Evolutionary conservation across 2,797 vertebrate genomes (phyloP).

Genomic region (Sylvilagus floridanus): DNA sequence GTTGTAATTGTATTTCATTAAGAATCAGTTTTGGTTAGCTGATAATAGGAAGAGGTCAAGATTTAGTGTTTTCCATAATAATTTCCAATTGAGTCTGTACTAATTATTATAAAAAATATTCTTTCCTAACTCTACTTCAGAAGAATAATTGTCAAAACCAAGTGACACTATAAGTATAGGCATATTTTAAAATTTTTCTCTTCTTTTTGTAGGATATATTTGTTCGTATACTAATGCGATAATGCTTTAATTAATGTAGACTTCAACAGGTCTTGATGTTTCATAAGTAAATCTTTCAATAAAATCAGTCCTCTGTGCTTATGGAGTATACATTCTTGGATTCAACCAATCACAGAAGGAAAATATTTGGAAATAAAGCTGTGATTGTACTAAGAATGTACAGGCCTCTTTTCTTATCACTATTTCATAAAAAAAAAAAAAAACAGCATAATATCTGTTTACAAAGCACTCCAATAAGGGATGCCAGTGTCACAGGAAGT

Average conservation of each 20-base stretch:
- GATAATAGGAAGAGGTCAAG: background rate
- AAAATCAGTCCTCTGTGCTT: background rate
- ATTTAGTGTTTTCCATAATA: background rate
- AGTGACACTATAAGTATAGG: background rate
- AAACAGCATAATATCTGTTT: too few species aligned
- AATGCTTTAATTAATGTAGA: background rate
- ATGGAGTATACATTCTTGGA: too few species aligned
- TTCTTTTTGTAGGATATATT: background rate
- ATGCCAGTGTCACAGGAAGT: too few species aligned
- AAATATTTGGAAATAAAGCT: too few species aligned
- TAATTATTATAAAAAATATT: background rate
- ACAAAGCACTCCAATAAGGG: too few species aligned
- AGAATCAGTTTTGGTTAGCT: background rate
- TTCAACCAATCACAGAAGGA: too few species aligned
- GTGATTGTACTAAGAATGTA: too few species aligned
- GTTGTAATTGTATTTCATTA: background rate
- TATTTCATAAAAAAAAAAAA: too few species aligned
- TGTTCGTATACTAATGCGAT: background rate
- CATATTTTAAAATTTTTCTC: background rate
- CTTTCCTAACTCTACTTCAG: background rate
- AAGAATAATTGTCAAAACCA: constrained; percentile 11
- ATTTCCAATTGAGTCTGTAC: background rate
- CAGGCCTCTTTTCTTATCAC: too few species aligned
- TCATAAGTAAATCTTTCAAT: background rate
- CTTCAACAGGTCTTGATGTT: background rate